Conservation (phyloP, 2,797 vertebrate species). For the Odontamblyopus lacepedii region DNA sequence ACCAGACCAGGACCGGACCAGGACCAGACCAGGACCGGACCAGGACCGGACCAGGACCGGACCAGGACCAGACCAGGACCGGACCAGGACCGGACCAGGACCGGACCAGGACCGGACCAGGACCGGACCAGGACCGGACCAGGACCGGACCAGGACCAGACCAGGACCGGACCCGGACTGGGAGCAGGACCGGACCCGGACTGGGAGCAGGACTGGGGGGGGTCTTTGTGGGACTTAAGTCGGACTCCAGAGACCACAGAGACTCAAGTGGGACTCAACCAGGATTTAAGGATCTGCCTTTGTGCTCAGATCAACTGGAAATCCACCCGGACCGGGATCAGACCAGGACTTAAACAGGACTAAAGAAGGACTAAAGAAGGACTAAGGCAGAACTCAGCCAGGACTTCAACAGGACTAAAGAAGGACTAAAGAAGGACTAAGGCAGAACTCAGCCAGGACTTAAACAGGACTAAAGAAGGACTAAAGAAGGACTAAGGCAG, state of each 20-base stretch:
- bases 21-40: neutral
- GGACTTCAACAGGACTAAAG: too few relatives aligned
- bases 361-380: too few relatives aligned
- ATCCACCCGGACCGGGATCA: constrained; percentile 26
- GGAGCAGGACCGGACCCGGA: neutral
- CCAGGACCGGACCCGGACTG: neutral
- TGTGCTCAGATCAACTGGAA: constrained; percentile 61
- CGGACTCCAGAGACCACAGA: neutral
- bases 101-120: neutral
- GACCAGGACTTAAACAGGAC: neutral
- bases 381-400: too few relatives aligned
- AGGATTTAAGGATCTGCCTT: neutral
- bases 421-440: too few relatives aligned
- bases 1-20: neutral
- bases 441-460: too few relatives aligned
- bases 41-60: neutral
- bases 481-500: too few relatives aligned
- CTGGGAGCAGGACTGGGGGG: neutral
- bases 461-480: too few relatives aligned
- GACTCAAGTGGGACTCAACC: neutral
- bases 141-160: neutral
- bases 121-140: neutral
- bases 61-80: neutral
- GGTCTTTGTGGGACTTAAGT: neutral
- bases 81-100: neutral